Base-by-base conservation (phyloP, 2,888 invertebrate genomes). In the Trichogramma evanescens region DNA sequence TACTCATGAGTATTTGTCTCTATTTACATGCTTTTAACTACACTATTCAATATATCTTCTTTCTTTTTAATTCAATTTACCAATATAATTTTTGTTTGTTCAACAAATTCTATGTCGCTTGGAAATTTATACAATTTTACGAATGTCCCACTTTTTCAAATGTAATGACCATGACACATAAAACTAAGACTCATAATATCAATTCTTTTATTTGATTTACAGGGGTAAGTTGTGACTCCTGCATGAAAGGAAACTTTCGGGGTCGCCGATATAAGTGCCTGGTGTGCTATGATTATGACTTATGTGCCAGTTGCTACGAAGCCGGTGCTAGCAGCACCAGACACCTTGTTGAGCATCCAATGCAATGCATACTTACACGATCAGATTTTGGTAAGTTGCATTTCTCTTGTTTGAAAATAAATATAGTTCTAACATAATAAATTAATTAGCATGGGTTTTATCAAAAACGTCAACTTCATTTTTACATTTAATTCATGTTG, bases 191-290 rank as follows among this genome's bases (percentile, higher is more conserved):
- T 46, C 46, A 6, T 56, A 41, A 7, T 46, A 7, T 58, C 51
- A 26, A 10, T 56, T 40, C 7, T 50, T 40, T 49, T 49, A 7
- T 39, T 46, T 56, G 4, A 26, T 56, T 62, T 64, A 4, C 54
- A 95, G 98, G 97, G 84, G 97, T 98, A 78, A 97, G 96, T 86
- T 98, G 98, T 87, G 98, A 98, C 89, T 93, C 95, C 78, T 98
- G 98, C 86, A 86, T 95, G 81, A 95, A 94, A 84, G 93, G 92
- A 79, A 96, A 97, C 82, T 98, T 98, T 81, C 87, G 92, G 81
- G 97, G 97, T 74, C 89, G 94, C 79, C 89, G 98, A 74, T 99
- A 95, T 83, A 99, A 99, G 86, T 99, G 98, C 84, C 87, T 99
- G 79, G 89, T 96, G 75, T 99, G 98, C 83, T 96, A 94, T 81